Evolutionary conservation across 2,888 invertebrate genomes (phyloP), one percentile per base, ranked within the genome.

Genomic region (Anodontia alba): DNA sequence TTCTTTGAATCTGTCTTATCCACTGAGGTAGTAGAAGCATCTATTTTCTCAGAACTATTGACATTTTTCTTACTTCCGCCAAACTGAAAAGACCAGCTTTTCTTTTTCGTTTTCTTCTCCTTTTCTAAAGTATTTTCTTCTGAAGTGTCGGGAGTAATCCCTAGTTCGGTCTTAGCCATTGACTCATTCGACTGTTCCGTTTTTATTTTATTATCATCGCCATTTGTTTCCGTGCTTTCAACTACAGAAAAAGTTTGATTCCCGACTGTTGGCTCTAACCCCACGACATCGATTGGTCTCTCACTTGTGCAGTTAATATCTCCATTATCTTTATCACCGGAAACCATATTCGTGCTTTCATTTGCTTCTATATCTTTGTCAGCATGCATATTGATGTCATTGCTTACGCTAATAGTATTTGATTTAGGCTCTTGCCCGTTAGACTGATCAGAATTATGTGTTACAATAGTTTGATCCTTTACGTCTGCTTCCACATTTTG

Each of bases 1-100:
- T 78, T 83, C n/a, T 51, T 17, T 12, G 42, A 46, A 5, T 68
- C 0, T 31, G 17, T 23, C 15, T 75, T 31, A 33, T 62, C 62
- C 62, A 62, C 31, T 62, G 62, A 62, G 62, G 62, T 62, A 12
- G 62, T 62, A 1, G 62, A 62, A 20, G 46, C 1, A 43, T 38
- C 38, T 20, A 42, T 29, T 29, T 69, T 29, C 3, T 38, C 38
- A 26, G 42, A 42, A 43, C 29, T 26, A 43, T 42, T 67, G 29
- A 26, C 43, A 31, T 75, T 75, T 36, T 78, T 78, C 51, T 76
- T 78, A 36, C 76, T 82, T 29, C 80, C 76, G 7, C 78, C 76
- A 29, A 85, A 62, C 36, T 85, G 80, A 77, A 85, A 85, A 12
- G 85, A 85, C 85, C 85, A 85, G 42, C 85, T 85, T 76, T 85